These are phyloP conservation scores for Pica pica DNA, from an alignment of 2,113 vertebrate genomes.

Conservation along the genomic window DNA sequence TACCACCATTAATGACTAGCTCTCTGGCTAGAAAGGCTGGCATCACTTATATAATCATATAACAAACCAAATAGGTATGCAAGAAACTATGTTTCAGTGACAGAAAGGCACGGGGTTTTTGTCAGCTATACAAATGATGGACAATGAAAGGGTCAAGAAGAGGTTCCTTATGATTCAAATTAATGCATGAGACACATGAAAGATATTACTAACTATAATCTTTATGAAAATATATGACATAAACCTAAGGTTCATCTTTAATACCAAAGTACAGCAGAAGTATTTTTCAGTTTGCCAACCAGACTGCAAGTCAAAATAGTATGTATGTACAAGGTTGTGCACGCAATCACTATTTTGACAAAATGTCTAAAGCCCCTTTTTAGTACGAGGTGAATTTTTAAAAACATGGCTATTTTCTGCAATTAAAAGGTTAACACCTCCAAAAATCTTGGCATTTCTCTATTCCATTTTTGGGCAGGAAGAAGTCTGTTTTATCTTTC, in stretches of 20 bases:
- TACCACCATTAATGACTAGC: background rate
- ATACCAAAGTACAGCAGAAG: background rate
- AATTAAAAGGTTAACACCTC: background rate
- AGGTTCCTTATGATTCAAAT: background rate
- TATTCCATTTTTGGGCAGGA: background rate
- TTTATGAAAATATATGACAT: background rate
- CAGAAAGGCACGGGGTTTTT: background rate
- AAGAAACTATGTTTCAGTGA: background rate
- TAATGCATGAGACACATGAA: background rate
- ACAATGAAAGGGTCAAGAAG: background rate
- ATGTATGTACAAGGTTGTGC: fast-evolving
- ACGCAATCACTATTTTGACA: background rate
- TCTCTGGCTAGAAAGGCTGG: background rate
- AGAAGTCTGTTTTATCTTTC: background rate
- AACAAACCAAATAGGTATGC: background rate
- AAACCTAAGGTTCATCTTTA: background rate
- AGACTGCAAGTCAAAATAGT: background rate
- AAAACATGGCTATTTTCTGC: background rate
- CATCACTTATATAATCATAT: background rate
- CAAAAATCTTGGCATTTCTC: background rate
- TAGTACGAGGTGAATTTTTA: background rate
- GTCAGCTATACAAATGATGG: background rate
- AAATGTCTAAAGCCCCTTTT: background rate
- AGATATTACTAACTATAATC: background rate
- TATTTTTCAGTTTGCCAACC: background rate